Base-by-base conservation (phyloP, 2,888 invertebrate species). In the Thymelicus lineola region DNA sequence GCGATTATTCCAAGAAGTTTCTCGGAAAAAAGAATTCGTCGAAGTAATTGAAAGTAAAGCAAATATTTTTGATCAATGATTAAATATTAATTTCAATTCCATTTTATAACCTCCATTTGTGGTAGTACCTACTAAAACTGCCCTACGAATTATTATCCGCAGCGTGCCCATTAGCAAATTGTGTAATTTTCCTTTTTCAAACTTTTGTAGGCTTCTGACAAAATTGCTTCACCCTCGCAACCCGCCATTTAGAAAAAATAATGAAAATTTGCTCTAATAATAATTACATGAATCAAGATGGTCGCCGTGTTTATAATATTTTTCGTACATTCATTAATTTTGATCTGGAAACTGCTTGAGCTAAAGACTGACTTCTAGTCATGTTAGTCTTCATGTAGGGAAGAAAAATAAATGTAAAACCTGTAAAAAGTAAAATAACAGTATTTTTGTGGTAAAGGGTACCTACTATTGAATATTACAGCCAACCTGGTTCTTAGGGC, bases 181-280 rank as follows among this genome's bases (percentile, higher is more conserved):
- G 90, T 89, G 86, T 90, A 90, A 91, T 90, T 90, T 89, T 91
- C 89, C 86, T 91, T 90, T 90, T 90, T 89, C 86, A 88, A 89
- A 86, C 88, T 87, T 86, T 87, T 86, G 84, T 86, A 86, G 83
- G 87, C 80, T 82, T 82, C 85, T 84, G 84, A 86, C 86, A 82
- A 90, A 91, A 91, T 91, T 89, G 84, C 89, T 89, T 84, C 79
- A 79, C 82, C 88, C 88, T 86, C 86, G 85, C 86, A 86, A 88
- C 86, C 86, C 86, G 80, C 84, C 84, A 86, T 89, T 90, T 83
- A 82, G 81, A 79, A 82, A 84, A 80, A 87, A 89, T 89, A 84
- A 90, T 87, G 87, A 89, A 90, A 91, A 90, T 89, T 73, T 75
- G 69, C 74, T 73, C 73, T 72, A 76, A 76, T 74, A 76, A 77